Evolutionary conservation across 2,797 vertebrate species (phyloP).

Genomic region (Netta rufina): DNA sequence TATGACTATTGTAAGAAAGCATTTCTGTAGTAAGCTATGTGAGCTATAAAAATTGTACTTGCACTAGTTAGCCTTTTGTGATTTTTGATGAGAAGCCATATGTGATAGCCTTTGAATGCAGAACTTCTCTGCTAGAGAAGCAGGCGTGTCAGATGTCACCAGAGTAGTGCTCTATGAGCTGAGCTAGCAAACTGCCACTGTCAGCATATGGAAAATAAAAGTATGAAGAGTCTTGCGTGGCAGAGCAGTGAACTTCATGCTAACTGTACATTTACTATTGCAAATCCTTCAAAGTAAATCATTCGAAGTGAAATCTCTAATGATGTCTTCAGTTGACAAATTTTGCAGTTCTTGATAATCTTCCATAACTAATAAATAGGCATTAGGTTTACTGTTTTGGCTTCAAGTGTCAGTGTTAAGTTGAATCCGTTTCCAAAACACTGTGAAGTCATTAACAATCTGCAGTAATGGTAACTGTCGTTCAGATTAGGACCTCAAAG

Average conservation of each 20-base stretch:
- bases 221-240: slow-evolving; percentile 47
- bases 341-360: background rate
- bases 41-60: background rate
- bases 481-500: background rate
- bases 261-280: slow-evolving; percentile 26
- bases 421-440: background rate
- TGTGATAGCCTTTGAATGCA: slow-evolving; percentile 34
- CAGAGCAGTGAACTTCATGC: slow-evolving; percentile 39
- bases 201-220: slow-evolving; percentile 43
- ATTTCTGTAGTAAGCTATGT: slow-evolving; percentile 17
- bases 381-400: slow-evolving; percentile 1
- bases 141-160: slow-evolving; percentile 36
- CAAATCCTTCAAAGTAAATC: slow-evolving; percentile 23
- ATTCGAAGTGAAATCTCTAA: slow-evolving; percentile 3
- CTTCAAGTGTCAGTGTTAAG: background rate
- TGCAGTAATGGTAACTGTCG: background rate
- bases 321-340: background rate
- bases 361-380: background rate
- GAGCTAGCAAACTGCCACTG: slow-evolving; percentile 49
- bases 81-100: background rate
- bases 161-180: slow-evolving; percentile 35
- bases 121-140: slow-evolving; percentile 4
- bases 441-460: background rate
- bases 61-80: slow-evolving; percentile 33
- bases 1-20: slow-evolving; percentile 12